Conservation (phyloP, 2,113 vertebrate genomes). For the Pelecanus crispus region DNA sequence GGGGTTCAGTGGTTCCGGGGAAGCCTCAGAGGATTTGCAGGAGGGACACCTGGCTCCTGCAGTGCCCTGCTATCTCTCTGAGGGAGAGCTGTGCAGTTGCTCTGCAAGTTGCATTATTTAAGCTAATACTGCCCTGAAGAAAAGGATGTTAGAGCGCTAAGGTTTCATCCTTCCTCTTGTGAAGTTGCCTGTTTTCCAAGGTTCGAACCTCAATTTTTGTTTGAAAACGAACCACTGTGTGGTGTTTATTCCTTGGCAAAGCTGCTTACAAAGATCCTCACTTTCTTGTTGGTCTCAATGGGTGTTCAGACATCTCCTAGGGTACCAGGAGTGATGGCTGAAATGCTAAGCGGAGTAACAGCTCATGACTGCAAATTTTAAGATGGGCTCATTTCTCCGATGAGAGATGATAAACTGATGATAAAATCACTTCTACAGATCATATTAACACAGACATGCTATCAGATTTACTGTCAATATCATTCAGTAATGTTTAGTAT, state of each 20-base stretch:
- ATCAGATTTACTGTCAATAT: background rate
- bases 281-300: background rate
- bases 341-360: background rate
- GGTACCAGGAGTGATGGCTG: accelerated
- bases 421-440: background rate
- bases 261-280: background rate
- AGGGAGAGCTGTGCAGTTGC: background rate
- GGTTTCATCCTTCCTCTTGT: background rate
- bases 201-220: background rate
- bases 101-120: background rate
- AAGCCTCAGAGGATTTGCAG: background rate
- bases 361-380: background rate
- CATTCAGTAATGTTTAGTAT: background rate
- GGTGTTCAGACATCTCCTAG: background rate
- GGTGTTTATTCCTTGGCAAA: background rate
- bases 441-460: background rate
- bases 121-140: background rate
- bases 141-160: background rate
- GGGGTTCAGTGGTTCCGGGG: accelerated
- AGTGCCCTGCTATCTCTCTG: accelerated
- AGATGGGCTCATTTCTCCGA: background rate
- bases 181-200: background rate
- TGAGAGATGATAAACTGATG: background rate
- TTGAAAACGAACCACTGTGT: background rate
- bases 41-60: background rate